Evolutionary conservation across 2,113 vertebrate genomes (phyloP), one percentile per base, ranked within the genome.

Genomic region (Pao palembangensis): DNA sequence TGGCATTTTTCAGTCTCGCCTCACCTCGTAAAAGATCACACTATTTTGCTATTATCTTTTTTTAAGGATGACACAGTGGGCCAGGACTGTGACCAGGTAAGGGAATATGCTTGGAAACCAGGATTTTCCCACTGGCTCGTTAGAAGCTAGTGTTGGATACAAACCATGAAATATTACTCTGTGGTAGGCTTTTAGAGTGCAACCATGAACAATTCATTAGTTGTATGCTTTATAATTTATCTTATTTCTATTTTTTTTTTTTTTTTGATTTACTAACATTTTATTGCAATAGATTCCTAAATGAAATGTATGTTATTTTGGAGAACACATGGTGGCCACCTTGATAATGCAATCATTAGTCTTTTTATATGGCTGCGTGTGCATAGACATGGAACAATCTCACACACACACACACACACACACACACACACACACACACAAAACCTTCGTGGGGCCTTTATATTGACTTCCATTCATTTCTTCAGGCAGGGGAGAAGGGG

Each of bases 281-380:
- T 50, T 21, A 12, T 12, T 50, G 0, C 7, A 50, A 12, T 8
- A 16, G 15, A 38, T 38, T 12, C 3, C 8, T 11, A 38, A 2
- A 38, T 38, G 8, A 38, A 38, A 38, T 38, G 34, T 38, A 47
- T 47, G 2, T n/a, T 17, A 47, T 47, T 47, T 2, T 47, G 44
- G 47, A 65, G 50, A 67, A 61, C 51, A 51, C 61, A 59, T 58
- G 67, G 67, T 3, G 4, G 52, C 66, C 13, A 23, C 55, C 38
- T 72, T 79, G 17, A 44, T 49, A 80, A 88, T 83, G 17, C 82
- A 70, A 62, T 64, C 38, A 55, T 88, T 85, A 61, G 54, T 86
- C 75, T 76, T 69, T 72, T 75, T 62, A 38, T 62, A 42, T 67
- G 64, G 65, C 54, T 47, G 13, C 51, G 51, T 69, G 41, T 58